phyloP scores from a whole-genome alignment of 2,797 vertebrate genomes.

The Psittacula echo region DNA sequence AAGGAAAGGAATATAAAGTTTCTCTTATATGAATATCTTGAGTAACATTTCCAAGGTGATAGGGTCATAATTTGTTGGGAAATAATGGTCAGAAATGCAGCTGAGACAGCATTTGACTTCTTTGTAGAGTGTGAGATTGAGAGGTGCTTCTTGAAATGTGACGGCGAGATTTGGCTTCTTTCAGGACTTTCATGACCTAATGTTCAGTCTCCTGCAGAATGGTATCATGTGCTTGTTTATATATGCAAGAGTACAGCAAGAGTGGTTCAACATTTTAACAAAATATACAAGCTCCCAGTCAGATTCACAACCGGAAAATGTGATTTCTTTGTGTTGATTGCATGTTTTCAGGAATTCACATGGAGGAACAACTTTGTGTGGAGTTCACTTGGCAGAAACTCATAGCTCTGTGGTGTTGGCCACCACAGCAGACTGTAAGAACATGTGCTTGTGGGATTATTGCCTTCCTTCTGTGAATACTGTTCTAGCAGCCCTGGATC shows the following conservation, averaged over 20 bases:
- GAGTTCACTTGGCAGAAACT: background rate
- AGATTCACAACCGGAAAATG: background rate
- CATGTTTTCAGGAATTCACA: background rate
- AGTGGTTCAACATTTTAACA: background rate
- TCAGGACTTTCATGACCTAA: background rate
- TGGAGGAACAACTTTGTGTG: background rate
- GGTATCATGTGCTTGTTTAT: background rate
- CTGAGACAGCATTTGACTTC: background rate
- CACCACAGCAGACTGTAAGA: background rate
- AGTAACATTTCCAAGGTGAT: rapidly evolving
- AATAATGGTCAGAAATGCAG: background rate
- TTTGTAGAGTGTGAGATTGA: background rate
- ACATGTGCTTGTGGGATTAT: background rate
- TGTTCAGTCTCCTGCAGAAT: background rate
- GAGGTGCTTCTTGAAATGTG: background rate
- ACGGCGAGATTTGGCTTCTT: background rate
- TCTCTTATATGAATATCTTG: background rate
- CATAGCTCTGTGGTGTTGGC: background rate
- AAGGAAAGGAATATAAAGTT: background rate
- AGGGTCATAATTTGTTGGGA: background rate
- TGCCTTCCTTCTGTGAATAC: background rate
- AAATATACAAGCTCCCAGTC: background rate
- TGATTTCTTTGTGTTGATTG: background rate
- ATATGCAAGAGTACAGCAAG: background rate
- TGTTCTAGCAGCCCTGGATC: background rate